A percentile compares a stretch with the other conserved stretches of the same genome.
Conservation (phyloP, 2,888 invertebrate genomes). For the Himalopsyche tibetana region DNA sequence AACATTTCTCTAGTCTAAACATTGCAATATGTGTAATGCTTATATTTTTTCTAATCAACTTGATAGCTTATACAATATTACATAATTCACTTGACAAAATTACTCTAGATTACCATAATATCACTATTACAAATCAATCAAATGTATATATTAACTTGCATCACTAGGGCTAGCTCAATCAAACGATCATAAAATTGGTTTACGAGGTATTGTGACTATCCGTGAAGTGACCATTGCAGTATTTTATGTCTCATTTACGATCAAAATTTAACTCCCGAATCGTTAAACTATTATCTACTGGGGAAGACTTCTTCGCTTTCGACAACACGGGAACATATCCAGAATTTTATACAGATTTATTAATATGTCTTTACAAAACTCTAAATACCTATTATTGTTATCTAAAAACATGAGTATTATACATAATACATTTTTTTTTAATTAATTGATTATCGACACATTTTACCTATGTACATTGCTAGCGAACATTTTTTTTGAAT, state of each 20-base stretch:
- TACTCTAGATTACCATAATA: background rate
- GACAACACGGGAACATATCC: background rate
- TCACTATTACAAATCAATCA: constrained; percentile 17
- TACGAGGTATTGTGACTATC: constrained; percentile 36
- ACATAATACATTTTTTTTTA: too few species aligned
- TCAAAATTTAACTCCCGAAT: constrained; percentile 21
- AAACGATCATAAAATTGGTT: constrained; percentile 22
- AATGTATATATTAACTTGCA: background rate
- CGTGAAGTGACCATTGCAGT: constrained; percentile 28
- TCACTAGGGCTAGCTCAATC: background rate
- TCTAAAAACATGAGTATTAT: too few species aligned
- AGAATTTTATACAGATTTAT: background rate
- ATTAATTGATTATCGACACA: too few species aligned
- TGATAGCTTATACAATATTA: too few species aligned
- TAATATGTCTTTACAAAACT: background rate
- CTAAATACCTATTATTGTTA: too few species aligned
- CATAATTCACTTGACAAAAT: background rate
- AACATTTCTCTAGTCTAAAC: too few species aligned
- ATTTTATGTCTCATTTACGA: constrained; percentile 38
- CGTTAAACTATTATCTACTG: constrained; percentile 31
- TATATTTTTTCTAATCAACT: too few species aligned
- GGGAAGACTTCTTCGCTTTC: background rate
- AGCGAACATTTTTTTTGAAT: too few species aligned
- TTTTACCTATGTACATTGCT: too few species aligned
- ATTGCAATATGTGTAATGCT: too few species aligned